Conservation (phyloP, 2,797 vertebrate species). For the Oceanodroma leucorhoa region DNA sequence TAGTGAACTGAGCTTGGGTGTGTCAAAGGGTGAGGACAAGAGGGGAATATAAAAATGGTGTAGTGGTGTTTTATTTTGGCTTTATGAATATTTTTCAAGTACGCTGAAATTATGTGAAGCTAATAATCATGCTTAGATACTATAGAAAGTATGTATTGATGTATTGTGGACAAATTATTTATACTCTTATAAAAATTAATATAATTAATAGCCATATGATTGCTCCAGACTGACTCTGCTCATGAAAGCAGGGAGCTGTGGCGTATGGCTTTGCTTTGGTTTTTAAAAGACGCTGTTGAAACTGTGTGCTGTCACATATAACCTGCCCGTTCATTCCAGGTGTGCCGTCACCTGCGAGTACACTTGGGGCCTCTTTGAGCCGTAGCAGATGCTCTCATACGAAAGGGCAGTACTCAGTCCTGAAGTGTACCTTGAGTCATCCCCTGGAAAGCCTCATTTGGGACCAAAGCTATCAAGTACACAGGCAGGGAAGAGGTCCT, state of each 20-base stretch:
- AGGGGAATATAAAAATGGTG: not conserved
- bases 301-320: not conserved
- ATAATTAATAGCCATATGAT: not conserved
- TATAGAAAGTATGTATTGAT: not conserved
- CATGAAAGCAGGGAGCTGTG: not conserved
- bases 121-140: conserved; percentile 11
- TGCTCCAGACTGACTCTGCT: not conserved
- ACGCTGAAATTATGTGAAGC: not conserved
- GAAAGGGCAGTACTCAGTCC: conserved; percentile 38
- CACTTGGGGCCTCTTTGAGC: not conserved
- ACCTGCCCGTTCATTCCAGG: not conserved
- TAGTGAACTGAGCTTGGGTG: not conserved
- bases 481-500: not conserved
- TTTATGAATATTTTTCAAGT: not conserved
- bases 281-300: not conserved
- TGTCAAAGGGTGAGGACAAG: not conserved
- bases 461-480: not conserved
- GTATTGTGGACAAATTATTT: conserved; percentile 36
- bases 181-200: conserved; percentile 16
- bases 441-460: not conserved
- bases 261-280: not conserved
- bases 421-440: not conserved
- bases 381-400: not conserved
- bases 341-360: not conserved
- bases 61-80: not conserved